Percentiles rank a stretch among this genome's conserved stretches.
These are phyloP conservation scores for Tridacna crocea DNA, from an alignment of 2,888 invertebrate species.

Conservation along the genomic window DNA sequence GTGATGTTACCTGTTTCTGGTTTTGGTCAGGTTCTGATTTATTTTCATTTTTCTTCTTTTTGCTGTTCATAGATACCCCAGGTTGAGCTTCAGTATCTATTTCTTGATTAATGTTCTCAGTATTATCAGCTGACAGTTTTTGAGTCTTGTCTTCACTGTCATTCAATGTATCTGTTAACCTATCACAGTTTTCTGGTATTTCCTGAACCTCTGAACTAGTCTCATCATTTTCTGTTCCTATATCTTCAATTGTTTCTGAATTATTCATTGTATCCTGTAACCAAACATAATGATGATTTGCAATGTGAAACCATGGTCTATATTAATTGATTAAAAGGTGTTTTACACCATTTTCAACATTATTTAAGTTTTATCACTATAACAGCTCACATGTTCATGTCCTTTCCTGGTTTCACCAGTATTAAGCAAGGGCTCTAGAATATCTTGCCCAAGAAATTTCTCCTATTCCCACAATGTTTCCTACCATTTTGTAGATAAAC, in stretches of 20 bases:
- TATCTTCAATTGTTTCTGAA: neutral
- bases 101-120: neutral
- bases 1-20: constrained; percentile 45
- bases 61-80: constrained; percentile 11
- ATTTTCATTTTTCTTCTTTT: constrained; percentile 49
- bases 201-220: constrained; percentile 1
- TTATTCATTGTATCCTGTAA: neutral
- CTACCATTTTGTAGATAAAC: no score
- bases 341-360: no score
- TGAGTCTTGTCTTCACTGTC: constrained; percentile 15
- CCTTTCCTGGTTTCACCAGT: no score
- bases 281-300: neutral
- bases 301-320: no score
- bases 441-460: no score
- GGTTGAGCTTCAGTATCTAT: neutral
- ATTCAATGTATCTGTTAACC: constrained; percentile 29
- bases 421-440: no score
- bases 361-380: no score
- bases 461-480: no score
- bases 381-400: no score
- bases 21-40: constrained; percentile 47
- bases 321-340: neutral
- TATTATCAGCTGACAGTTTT: constrained; percentile 4
- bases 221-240: constrained; percentile 14
- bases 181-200: constrained; percentile 19